Conservation (phyloP, 2,797 vertebrate species). For the Dermochelys coriacea region DNA sequence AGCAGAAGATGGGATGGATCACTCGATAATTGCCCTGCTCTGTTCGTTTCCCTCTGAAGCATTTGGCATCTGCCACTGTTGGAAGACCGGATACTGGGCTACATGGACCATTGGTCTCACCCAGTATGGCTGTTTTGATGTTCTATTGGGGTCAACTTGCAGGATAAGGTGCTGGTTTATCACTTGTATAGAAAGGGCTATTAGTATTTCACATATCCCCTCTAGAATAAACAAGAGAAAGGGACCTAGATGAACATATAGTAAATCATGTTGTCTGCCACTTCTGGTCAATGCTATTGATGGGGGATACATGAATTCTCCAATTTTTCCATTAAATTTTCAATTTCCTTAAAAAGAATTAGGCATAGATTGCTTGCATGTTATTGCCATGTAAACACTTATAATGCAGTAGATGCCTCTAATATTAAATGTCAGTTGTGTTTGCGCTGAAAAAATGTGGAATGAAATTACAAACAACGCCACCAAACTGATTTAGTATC, state of each 20-base stretch:
- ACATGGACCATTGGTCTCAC: neutral
- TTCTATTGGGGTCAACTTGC: neutral
- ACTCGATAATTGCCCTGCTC: too few species aligned
- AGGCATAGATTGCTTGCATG: neutral
- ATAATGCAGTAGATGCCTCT: neutral
- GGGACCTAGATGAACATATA: neutral
- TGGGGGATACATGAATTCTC: constrained; percentile 32
- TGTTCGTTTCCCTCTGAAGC: too few species aligned
- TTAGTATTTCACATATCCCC: neutral
- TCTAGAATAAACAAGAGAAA: neutral
- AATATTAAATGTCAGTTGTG: constrained; percentile 14
- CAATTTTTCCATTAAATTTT: constrained; percentile 30
- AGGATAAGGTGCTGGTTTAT: neutral
- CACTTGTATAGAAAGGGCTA: neutral
- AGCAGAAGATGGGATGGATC: too few species aligned
- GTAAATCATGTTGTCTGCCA: neutral
- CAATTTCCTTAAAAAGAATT: constrained; percentile 52
- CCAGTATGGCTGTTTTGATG: neutral
- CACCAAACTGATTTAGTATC: constrained; percentile 21
- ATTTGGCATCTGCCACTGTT: too few species aligned
- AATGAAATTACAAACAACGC: constrained; percentile 40
- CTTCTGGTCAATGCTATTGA: constrained; percentile 15
- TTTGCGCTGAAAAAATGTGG: constrained; percentile 39
- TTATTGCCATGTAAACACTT: neutral
- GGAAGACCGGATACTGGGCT: too few species aligned